A percentile compares a stretch with the other conserved stretches of the same genome.
Conservation (phyloP, 2,797 vertebrate species). For the Sciurus carolinensis region DNA sequence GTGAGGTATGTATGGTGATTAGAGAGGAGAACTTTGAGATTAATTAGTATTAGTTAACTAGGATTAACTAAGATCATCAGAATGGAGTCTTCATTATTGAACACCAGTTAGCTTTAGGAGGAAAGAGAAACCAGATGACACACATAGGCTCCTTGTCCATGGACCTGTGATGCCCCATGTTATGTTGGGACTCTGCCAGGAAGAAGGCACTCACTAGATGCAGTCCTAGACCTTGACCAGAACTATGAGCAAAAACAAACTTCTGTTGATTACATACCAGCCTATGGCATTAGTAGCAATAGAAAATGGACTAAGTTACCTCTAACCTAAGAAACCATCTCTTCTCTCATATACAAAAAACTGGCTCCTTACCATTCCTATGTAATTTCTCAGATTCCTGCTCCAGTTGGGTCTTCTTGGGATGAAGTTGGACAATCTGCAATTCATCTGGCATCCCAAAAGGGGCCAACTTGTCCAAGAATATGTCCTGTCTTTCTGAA, state of each 20-base stretch:
- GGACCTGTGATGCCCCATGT: background rate
- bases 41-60: background rate
- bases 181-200: background rate
- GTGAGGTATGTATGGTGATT: too few relatives aligned
- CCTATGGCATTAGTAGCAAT: background rate
- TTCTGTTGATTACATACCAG: background rate
- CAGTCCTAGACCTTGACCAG: background rate
- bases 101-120: background rate
- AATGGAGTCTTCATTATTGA: background rate
- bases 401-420: slow-evolving; percentile 16
- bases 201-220: background rate
- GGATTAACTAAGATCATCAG: background rate
- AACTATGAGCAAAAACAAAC: background rate
- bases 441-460: slow-evolving; percentile 32
- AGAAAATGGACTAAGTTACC: background rate
- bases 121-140: background rate
- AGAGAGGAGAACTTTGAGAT: background rate
- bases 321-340: background rate
- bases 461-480: slow-evolving; percentile 40
- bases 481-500: slow-evolving; percentile 48
- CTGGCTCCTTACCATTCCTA: slow-evolving; percentile 54
- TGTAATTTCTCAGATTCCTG: slow-evolving; percentile 3
- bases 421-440: slow-evolving; percentile 7
- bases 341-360: background rate
- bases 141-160: background rate